Base-by-base conservation (phyloP, 2,888 invertebrate species). In the Cryptocephalus moraei region DNA sequence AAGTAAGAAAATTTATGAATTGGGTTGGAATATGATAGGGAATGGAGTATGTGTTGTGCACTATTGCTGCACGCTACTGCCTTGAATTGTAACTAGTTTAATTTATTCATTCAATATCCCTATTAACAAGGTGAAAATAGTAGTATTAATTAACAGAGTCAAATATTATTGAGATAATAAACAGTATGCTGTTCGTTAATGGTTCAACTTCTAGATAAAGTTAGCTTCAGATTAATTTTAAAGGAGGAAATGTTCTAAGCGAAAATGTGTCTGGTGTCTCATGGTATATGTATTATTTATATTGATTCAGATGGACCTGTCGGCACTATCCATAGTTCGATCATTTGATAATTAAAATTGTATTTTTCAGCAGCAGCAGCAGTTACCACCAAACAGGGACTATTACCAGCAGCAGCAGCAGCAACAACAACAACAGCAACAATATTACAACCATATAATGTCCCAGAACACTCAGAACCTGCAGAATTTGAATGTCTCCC, bases 381-480 rank as follows among this genome's bases (percentile, higher is more conserved):
- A 58, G 33, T 56, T 57, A 43, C 12, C 59, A 61, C 32, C 57
- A 57, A 1, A 22, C 22, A 22, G 22, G 22, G 22, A 22, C 22
- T 51, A 54, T 41, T 44, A 36, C 22, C 52, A 53, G 9, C 43
- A 47, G 8, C 44, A 51, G n/a, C 65, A 61, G 48, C 64, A 61
- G 41, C 61, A 59, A 41, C 55, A 57, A 34, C 53, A 52, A 9
- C 57, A 57, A 22, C 62, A 62, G 43, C 61, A 59, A 39, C 58
- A 57, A 45, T 62, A 58, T 44, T 59, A 62, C 48, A 58, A 61
- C 44, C 57, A 57, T 38, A 65, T 64, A 49, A 62, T 67, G 61
- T 54, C 66, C 13, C 69, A 68, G 45, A 66, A 66, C 49, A 60
- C 66, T 4, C 65, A 68, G 44, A 66, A 65, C 47, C 63, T 70